Conservation (phyloP, 2,113 vertebrate species). For the Solenodon paradoxus region DNA sequence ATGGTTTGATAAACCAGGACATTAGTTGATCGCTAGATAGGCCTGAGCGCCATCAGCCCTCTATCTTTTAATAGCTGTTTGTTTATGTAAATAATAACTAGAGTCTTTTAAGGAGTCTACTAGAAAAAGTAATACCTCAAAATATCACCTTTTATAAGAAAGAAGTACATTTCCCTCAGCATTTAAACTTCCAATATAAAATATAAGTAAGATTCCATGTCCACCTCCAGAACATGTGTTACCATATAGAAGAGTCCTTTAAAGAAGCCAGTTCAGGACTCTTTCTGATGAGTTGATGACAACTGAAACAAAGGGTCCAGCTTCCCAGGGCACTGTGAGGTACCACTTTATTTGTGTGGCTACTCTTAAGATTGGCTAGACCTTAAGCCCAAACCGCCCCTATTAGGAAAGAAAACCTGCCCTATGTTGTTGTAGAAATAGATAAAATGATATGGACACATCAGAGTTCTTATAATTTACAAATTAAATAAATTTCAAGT, state of each 20-base stretch:
- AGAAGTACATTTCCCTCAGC: neutral
- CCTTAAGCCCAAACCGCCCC: neutral
- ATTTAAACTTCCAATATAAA: constrained; percentile 43
- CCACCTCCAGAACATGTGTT: neutral
- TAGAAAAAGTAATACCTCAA: too few species aligned
- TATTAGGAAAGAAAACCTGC: neutral
- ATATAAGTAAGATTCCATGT: neutral
- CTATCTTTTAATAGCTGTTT: constrained; percentile 6
- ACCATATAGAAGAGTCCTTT: neutral
- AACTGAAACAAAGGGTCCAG: neutral
- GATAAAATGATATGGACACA: neutral
- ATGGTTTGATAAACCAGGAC: neutral
- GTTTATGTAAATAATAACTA: constrained; percentile 28
- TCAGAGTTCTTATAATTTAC: neutral
- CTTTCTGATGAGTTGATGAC: neutral
- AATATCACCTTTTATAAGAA: neutral
- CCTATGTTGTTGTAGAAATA: neutral
- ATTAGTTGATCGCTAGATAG: neutral
- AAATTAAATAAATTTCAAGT: neutral
- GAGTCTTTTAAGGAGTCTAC: neutral
- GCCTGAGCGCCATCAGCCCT: neutral
- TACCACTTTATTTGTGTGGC: neutral
- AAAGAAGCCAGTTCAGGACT: neutral
- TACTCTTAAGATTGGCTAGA: neutral
- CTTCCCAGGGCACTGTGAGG: neutral